Evolutionary conservation across 2,797 vertebrate genomes (phyloP), one percentile per base, ranked within the genome.

Genomic region (Hylomyscus alleni): DNA sequence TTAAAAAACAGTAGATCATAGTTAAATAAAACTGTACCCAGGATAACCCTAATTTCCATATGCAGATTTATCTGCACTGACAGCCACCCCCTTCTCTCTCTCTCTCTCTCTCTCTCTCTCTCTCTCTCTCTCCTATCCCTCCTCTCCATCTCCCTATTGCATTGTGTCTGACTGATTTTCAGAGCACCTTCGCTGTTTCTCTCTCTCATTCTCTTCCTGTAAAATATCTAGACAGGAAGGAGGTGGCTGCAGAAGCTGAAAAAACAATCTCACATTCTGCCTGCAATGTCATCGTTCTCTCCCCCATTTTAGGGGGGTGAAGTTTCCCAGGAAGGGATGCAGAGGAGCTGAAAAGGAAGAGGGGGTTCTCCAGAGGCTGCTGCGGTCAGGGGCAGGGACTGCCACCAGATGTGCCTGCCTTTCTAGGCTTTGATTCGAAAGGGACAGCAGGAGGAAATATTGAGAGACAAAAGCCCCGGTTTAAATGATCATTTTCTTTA

Each of bases 1-100:
- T 98, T 98, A 98, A 98, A 98, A 98, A 98, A 72, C 98, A 99
- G 98, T 98, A 98, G 98, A 98, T 98, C 98, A 98, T 98, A 98
- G 98, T 99, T 99, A 98, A 99, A 99, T 99, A 98, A 99, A 99
- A 99, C 99, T 98, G 98, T 98, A 99, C 98, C 98, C 99, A 98
- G 98, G 98, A 99, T 99, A 99, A 99, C 98, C 98, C 99, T 99
- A 97, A 99, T 99, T 99, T 99, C 99, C 99, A 99, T 99, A 99
- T 99, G 99, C 99, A 99, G 99, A 99, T 99, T 99, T 98, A 98
- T 99, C 98, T 99, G 99, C 98, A 98, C 98, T 99, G 99, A 99
- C 99, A 99, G 99, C 99, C 99, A 98, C 99, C 98, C 98, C 98
- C 97, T 83, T 78, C 83, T 67, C 97, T 94, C 97, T 75, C 92